Conservation (phyloP, 2,888 invertebrate species). For the Drosophila kambysellisi region DNA sequence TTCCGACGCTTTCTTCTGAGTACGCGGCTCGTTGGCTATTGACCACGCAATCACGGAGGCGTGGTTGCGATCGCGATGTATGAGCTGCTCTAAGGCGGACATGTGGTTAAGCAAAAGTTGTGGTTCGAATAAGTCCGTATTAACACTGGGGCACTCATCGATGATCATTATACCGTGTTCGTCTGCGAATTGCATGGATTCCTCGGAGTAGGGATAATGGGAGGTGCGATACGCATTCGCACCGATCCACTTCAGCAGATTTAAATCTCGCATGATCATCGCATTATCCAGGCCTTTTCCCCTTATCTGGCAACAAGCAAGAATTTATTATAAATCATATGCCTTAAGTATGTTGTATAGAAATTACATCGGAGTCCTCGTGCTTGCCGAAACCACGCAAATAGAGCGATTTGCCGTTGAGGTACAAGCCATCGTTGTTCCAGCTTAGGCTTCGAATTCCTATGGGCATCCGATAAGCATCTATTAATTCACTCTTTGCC, state of each 20-base stretch:
- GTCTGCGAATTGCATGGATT: slow-evolving; percentile 97
- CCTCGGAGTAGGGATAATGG: slow-evolving; percentile 99
- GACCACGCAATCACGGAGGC: slow-evolving; percentile 99
- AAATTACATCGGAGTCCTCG: slow-evolving; percentile 94
- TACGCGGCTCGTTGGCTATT: slow-evolving; percentile 96
- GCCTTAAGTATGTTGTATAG: neutral
- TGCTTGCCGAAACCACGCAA: slow-evolving; percentile 97
- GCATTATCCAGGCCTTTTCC: slow-evolving; percentile 97
- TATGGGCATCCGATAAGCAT: slow-evolving; percentile 93
- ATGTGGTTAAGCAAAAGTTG: slow-evolving; percentile 92
- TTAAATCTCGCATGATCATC: slow-evolving; percentile 95
- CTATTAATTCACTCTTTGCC: slow-evolving; percentile 85
- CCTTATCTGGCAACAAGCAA: slow-evolving; percentile 87
- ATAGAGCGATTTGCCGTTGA: slow-evolving; percentile 94
- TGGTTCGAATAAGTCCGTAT: slow-evolving; percentile 90
- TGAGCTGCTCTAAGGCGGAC: slow-evolving; percentile 93
- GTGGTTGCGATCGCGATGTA: slow-evolving; percentile 96
- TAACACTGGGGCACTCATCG: slow-evolving; percentile 97
- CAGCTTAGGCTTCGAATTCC: slow-evolving; percentile 94
- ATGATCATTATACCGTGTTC: slow-evolving; percentile 97
- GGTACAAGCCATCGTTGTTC: slow-evolving; percentile 89
- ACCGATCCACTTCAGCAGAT: slow-evolving; percentile 97
- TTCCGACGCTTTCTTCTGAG: slow-evolving; percentile 88
- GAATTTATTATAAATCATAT: neutral
- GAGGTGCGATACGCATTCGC: slow-evolving; percentile 98